A percentile compares a stretch with the other conserved stretches of the same genome.
These are phyloP conservation scores for Rhincodon typus DNA, from an alignment of 2,797 vertebrate genomes.

Conservation along the genomic window DNA sequence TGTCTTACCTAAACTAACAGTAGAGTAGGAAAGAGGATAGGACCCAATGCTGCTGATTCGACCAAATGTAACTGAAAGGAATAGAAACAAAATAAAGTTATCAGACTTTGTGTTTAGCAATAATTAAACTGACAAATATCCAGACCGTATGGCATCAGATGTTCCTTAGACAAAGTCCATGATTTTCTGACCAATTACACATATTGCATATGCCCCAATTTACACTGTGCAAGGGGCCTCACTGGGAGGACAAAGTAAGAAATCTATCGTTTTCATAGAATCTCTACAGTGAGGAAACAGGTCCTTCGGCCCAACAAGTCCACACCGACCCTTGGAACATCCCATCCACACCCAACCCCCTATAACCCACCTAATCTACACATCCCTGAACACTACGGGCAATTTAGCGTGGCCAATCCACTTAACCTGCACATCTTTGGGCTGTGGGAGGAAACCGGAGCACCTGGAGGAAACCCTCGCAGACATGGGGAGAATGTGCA, in stretches of 20 bases:
- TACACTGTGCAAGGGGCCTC: neutral
- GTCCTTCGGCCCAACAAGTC: too few species aligned
- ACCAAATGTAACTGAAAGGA: slow-evolving; percentile 49
- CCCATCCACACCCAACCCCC: too few species aligned
- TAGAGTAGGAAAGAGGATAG: slow-evolving; percentile 51
- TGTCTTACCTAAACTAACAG: slow-evolving; percentile 48
- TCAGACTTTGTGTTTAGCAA: neutral
- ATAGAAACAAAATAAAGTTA: slow-evolving; percentile 8
- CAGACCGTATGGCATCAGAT: neutral
- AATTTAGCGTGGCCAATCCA: too few species aligned
- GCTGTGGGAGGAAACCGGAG: too few species aligned
- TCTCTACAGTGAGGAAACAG: too few species aligned
- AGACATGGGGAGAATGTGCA: too few species aligned
- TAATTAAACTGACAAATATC: neutral
- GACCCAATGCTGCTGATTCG: slow-evolving; percentile 49
- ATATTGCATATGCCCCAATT: neutral
- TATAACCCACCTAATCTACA: too few species aligned
- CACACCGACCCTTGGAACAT: too few species aligned
- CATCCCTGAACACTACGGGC: too few species aligned
- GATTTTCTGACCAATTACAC: neutral
- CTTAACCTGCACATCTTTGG: too few species aligned
- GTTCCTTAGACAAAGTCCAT: neutral
- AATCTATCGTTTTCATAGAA: neutral
- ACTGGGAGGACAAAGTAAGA: neutral
- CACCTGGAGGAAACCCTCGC: too few species aligned